Evolutionary conservation across 2,888 invertebrate species (phyloP), one percentile per base, ranked within the genome.

Genomic region (Ramazzottius varieornatus): DNA sequence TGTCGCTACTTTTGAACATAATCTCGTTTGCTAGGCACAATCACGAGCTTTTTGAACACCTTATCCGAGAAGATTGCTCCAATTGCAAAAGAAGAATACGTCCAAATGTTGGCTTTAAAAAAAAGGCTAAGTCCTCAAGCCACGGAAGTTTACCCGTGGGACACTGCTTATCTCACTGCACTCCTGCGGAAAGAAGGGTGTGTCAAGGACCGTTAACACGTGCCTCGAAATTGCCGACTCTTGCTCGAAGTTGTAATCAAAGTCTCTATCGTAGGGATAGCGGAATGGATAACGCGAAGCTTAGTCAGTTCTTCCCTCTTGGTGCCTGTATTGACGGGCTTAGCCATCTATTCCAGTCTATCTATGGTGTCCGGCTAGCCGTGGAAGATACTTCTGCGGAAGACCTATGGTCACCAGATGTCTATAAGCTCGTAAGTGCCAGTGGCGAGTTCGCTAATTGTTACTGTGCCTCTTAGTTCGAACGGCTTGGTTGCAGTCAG

Each of bases 271-370:
- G n/a, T n/a, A n/a, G n/a, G n/a, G n/a, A n/a, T n/a, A n/a, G n/a
- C n/a, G n/a, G n/a, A n/a, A n/a, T n/a, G n/a, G n/a, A n/a, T n/a
- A n/a, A n/a, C n/a, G n/a, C n/a, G n/a, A n/a, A n/a, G n/a, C n/a
- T n/a, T n/a, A n/a, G n/a, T n/a, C n/a, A n/a, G n/a, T 92, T 85
- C 75, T 91, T 90, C 76, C 92, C 88, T 16, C 79, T 96, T 0
- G 94, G 94, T 1, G 83, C 85, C 4, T 93, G 94, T 72, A 94
- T 98, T 91, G 92, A 93, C 72, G 98, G 96, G 0, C 78, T 98
- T n/a, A 88, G 88, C 74, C 82, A 84, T 73, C 77, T 98, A n/a
- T 86, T 91, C 69, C 82, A 84, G 68, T 81, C 83, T 32, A 78
- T 96, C 1, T 93, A 86, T 72, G 88, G 86, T 1, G 86, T 96